A percentile compares a stretch with the other conserved stretches of the same genome.
Conservation (phyloP, 2,888 invertebrate species). For the Troides helena region DNA sequence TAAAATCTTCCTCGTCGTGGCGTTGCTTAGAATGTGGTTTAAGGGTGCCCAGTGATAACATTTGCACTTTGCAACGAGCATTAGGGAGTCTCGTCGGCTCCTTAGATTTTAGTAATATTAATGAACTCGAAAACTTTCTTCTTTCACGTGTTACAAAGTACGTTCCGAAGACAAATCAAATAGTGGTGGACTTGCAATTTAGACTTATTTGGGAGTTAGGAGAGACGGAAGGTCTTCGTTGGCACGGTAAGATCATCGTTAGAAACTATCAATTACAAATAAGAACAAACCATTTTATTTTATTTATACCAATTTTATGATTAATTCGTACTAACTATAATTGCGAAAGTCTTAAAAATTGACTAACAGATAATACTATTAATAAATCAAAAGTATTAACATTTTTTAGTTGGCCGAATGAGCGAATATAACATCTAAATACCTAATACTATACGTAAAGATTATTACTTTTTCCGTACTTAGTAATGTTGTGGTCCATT, state of each 20-base stretch:
- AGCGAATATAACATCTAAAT: too few species aligned
- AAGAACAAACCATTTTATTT: background rate
- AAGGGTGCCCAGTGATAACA: conserved; percentile 71
- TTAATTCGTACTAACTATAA: background rate
- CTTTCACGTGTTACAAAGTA: conserved; percentile 73
- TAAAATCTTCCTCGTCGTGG: conserved; percentile 79
- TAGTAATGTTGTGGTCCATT: too few species aligned
- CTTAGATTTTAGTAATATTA: conserved; percentile 71
- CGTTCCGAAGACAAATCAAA: conserved; percentile 81
- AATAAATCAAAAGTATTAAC: too few species aligned
- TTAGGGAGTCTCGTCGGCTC: conserved; percentile 79
- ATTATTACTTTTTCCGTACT: too few species aligned
- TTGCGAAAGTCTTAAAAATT: too few species aligned
- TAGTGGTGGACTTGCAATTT: conserved; percentile 82
- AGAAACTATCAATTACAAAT: background rate
- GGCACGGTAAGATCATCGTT: conserved; percentile 74
- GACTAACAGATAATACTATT: too few species aligned
- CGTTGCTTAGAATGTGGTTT: conserved; percentile 78
- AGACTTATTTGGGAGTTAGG: conserved; percentile 82
- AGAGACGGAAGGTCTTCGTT: conserved; percentile 74
- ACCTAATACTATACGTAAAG: too few species aligned
- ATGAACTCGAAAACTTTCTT: conserved; percentile 79
- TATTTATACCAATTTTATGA: background rate
- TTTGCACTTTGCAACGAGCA: conserved; percentile 71
- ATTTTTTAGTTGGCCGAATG: too few species aligned